Evolutionary conservation across 2,113 vertebrate genomes (phyloP), one percentile per base, ranked within the genome.

Genomic region (Epinephelus lanceolatus): DNA sequence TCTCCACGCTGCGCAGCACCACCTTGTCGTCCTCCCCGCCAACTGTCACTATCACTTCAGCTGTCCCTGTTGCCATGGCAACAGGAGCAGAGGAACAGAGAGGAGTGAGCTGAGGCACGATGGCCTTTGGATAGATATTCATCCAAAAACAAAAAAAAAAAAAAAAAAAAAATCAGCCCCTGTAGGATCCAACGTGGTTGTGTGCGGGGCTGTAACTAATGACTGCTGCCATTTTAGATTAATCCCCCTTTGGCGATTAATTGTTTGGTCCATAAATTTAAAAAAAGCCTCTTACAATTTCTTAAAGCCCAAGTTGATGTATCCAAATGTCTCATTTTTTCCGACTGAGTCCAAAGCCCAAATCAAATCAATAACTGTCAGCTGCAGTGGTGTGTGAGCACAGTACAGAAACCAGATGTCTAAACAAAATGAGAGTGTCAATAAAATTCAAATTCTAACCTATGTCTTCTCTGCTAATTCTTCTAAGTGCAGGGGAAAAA

Each of bases 1-100:
- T 95, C 89, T 96, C 95, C 3, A 96, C 95, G 47, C 95, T 96
- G 33, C 96, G 94, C 76, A 96, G 92, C 66, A 96, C 95, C 76
- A 96, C 95, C 89, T 96, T 96, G 89, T 96, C 96, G 12, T 96
- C 96, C 85, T 96, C 96, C 4, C 96, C 95, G 2, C 95, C 96
- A 0, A 96, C 96, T 2, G 95, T 96, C 86, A 96, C 93, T 4
- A 96, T 96, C 73, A 96, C 94, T 76, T 96, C 95, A 23, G 92
- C 94, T 10, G 93, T 94, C 40, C 94, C 96, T 96, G 91, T 85
- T 78, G 57, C 81, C 91, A 63, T 60, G 61, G 88, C 23, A 91
- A 91, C 87, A 71, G 5, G 21, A 27, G 71, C 6, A 69, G 30
- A 49, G 14, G 55, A 73, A 56, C 1, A 80, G 21, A 88, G 23